Evolutionary conservation across 64 coral and sea anemone genomes (phyloP), one percentile per base, ranked within the genome.

Genomic region (Stylophora pistillata): DNA sequence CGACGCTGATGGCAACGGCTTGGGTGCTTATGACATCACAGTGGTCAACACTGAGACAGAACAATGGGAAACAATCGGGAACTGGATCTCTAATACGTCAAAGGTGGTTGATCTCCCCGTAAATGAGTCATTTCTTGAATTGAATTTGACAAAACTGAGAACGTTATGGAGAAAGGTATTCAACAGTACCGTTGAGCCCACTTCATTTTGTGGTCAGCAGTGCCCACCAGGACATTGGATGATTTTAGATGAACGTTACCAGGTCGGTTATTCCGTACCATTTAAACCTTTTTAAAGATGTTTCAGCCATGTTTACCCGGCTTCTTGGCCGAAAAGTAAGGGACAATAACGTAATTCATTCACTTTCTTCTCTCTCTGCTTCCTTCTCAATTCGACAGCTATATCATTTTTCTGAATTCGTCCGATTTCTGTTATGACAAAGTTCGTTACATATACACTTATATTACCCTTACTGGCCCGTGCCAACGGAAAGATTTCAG

Each of bases 21-120:
- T 78, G 13, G 94, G 89, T 20, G 88, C 89, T 14, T 95, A 95
- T 79, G 94, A 95, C 80, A 86, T 95, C 72, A 92, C 65, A 32
- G 70, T 89, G 37, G 78, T 92, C 25, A 95, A 95, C 69, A 29
- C 71, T n/a, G 79, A 65, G 30, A 92, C 90, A 33, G 63, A 92
- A 18, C 30, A 74, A 69, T 95, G 91, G 91, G 77, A 88, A 27
- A 15, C 59, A 73, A 58, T 95, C n/a, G 94, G 94, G 6, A 89
- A 55, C 59, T 95, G 94, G 94, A 58, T 86, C 55, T 92, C 89
- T 18, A 95, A 89, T n/a, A 89, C 64, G 28, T 95, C 94, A 12
- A 81, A 76, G 47, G 90, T 72, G 23, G 56, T 56, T 77, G 74
- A 89, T 0, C 54, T 82, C 13, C 74, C 72, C 30, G 83, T 30